phyloP scores from a whole-genome alignment of 30 jellyfish, hydroid and myxozoan species.

The Haliclystus octoradiatus region DNA sequence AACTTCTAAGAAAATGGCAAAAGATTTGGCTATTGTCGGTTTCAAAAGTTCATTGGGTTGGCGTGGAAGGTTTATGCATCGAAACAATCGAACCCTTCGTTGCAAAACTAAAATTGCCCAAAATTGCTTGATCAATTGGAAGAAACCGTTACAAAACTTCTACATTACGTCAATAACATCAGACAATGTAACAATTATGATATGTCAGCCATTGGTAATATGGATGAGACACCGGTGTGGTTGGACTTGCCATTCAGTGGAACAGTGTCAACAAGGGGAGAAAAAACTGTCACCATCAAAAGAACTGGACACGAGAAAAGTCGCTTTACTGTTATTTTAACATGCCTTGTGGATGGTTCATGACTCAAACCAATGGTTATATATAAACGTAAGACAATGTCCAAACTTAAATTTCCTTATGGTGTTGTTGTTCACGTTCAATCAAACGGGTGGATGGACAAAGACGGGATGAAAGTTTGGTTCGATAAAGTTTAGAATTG shows the following conservation, averaged over 20 bases:
- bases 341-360: neutral
- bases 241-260: neutral
- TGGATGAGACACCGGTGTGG: neutral
- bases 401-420: neutral
- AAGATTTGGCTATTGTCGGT: neutral
- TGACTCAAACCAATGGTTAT: neutral
- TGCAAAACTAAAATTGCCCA: neutral
- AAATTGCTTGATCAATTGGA: neutral
- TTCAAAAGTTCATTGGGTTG: neutral
- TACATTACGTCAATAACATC: neutral
- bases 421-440: constrained; percentile 1
- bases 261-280: neutral
- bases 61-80: neutral
- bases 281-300: neutral
- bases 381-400: neutral
- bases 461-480: neutral
- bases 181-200: neutral
- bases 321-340: neutral
- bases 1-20: neutral
- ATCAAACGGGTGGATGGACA: neutral
- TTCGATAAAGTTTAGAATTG: neutral
- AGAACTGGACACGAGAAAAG: neutral
- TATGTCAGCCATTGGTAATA: neutral
- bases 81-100: neutral
- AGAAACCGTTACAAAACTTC: neutral